These are phyloP conservation scores for Neuroterus valhalla DNA, from an alignment of 1,140 invertebrate genomes.

Conservation along the genomic window DNA sequence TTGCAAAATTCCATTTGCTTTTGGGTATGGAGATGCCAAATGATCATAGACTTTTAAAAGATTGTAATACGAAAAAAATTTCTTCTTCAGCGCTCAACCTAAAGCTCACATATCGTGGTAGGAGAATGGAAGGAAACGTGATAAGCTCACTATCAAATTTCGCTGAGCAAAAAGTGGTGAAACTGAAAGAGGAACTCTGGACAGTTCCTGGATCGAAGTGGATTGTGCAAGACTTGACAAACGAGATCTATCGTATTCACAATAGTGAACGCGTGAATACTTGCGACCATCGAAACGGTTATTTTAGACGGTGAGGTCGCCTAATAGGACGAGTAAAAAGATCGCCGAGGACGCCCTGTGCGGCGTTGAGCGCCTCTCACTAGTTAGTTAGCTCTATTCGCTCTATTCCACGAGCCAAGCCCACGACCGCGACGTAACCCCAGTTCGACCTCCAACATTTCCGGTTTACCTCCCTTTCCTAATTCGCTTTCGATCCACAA, in stretches of 20 bases:
- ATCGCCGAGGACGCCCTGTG: slow-evolving; percentile 66
- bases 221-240: slow-evolving; percentile 32
- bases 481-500: slow-evolving; percentile 40
- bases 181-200: neutral
- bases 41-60: too few species aligned
- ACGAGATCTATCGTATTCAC: slow-evolving; percentile 49
- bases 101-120: slow-evolving; percentile 8
- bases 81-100: too few species aligned
- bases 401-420: slow-evolving; percentile 50
- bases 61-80: too few species aligned
- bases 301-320: slow-evolving; percentile 71
- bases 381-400: slow-evolving; percentile 47
- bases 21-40: too few species aligned
- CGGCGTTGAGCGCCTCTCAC: slow-evolving; percentile 53
- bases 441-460: slow-evolving; percentile 66
- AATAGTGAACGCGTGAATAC: slow-evolving; percentile 48
- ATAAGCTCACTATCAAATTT: slow-evolving; percentile 18
- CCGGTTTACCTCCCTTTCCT: slow-evolving; percentile 60
- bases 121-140: slow-evolving; percentile 1
- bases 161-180: neutral
- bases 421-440: slow-evolving; percentile 57
- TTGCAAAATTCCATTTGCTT: too few species aligned
- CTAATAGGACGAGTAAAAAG: slow-evolving; percentile 70
- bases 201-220: slow-evolving; percentile 12
- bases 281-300: slow-evolving; percentile 62